Evolutionary conservation across 2,113 vertebrate species (phyloP), one percentile per base, ranked within the genome.

Genomic region (Butorides virescens): DNA sequence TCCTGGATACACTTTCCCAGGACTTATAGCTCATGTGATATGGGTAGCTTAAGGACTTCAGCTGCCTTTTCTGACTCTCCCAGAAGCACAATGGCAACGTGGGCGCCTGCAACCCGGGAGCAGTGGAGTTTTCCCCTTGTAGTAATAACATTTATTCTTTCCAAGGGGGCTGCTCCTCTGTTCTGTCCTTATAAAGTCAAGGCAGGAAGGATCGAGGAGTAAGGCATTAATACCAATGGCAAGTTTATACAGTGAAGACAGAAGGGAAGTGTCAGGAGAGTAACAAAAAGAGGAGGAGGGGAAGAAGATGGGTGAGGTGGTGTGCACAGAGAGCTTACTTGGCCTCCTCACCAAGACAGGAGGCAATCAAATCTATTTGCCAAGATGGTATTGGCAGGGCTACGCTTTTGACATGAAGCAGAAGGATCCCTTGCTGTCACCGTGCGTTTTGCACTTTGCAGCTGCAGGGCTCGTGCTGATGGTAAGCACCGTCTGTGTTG

Each of bases 151-250:
- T 96, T 91, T 91, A 58, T 92, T 95, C 93, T 95, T 93, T 93
- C 89, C 47, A 34, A 85, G 77, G 89, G 77, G 70, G 42, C 47
- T 91, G 65, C 49, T 95, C 52, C 55, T 95, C 88, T 89, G 20
- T 73, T 96, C 89, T 97, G 95, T 53, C 98, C 97, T 95, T 98
- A 98, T 98, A 98, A 98, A 96, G 97, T 97, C 96, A 98, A 88
- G 90, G 13, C 84, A 65, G 90, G 81, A 95, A 96, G 92, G 92
- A 95, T 62, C 59, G 93, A 85, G 61, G 72, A 96, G 44, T 34
- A 72, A 88, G 86, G 16, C 86, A 98, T 98, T 95, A 97, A 98
- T 98, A 96, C 98, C 42, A 53, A 67, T 97, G 97, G 90, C 96
- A 98, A 81, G 86, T 98, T 98, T 98, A 97, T 88, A 84, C 49